Evolutionary conservation across 2,797 vertebrate species (phyloP), one percentile per base, ranked within the genome.

Genomic region (Tachyglossus aculeatus): DNA sequence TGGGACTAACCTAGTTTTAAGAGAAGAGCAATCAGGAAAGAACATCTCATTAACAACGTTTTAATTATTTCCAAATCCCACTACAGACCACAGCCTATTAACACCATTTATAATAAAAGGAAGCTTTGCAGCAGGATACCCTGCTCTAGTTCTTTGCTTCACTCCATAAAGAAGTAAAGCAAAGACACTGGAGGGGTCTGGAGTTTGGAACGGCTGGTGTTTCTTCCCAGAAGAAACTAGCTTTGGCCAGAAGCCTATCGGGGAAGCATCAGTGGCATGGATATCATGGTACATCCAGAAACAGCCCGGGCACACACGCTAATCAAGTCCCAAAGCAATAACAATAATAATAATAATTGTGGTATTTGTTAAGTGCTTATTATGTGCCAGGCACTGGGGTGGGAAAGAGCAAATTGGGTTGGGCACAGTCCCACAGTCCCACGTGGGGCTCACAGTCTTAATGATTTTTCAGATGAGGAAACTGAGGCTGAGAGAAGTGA

Each of bases 11-110:
- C 90, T 87, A 90, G 83, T 89, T 91, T 91, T 86, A 84, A 83
- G 67, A 81, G 66, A 82, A 66, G 36, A 75, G 70, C 58, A 73
- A 82, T 86, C 78, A 81, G 78, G 86, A 84, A 80, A 71, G 67
- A 77, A 86, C 19, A 71, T 70, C 77, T 87, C 78, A 89, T 88
- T 90, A 88, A 52, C 55, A 83, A 57, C 64, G n/a, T 82, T 81
- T 88, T 82, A 91, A 92, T 92, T 89, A 87, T 86, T 81, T 90
- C 64, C 87, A 90, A 90, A 90, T 92, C 88, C 87, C 91, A 85
- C 82, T 82, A 74, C 64, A 76, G 81, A 88, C 81, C 53, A 80
- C 71, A 90, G 54, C 78, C 85, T 80, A 86, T 65, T 87, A 88
- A 84, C 77, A 87, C 37, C 43, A 84, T 66, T 86, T 71, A 48